Percentiles rank a stretch among this genome's conserved stretches.
Conservation (phyloP, 2,113 vertebrate species). For the Riparia riparia region DNA sequence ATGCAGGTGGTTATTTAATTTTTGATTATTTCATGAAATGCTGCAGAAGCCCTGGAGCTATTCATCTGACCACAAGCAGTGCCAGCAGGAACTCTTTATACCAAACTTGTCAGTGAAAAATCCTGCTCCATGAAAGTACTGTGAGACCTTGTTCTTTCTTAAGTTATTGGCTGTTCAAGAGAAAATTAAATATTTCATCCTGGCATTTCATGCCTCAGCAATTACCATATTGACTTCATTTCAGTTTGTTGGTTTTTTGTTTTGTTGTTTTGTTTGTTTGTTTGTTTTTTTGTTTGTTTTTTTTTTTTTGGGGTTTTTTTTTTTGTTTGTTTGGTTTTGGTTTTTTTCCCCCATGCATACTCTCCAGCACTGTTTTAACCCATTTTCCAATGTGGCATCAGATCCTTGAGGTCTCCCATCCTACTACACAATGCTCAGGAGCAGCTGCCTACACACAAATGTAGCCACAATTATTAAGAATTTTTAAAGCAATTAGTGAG, state of each 20-base stretch:
- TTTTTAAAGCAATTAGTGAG: not conserved
- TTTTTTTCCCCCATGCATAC: not conserved
- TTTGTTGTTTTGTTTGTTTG: no score
- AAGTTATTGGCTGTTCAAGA: not conserved
- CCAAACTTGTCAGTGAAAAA: not conserved
- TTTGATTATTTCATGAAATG: not conserved
- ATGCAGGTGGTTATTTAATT: not conserved
- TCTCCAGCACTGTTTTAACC: not conserved
- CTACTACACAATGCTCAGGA: not conserved
- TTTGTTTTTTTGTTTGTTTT: no score
- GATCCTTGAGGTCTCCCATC: not conserved
- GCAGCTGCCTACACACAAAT: not conserved
- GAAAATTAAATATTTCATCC: not conserved
- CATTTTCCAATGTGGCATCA: not conserved
- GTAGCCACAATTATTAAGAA: not conserved
- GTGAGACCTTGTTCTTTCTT: not conserved
- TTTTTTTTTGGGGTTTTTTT: no score
- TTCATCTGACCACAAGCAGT: not conserved
- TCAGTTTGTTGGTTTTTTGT: not conserved
- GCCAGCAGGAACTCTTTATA: not conserved
- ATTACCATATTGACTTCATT: not conserved
- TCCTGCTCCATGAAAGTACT: not conserved
- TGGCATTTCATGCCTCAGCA: not conserved
- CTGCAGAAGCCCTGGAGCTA: rapidly evolving
- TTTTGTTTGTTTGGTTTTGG: no score